Evolutionary conservation across 1,140 invertebrate genomes (phyloP), one percentile per base, ranked within the genome.

Genomic region (Diorhabda carinulata): DNA sequence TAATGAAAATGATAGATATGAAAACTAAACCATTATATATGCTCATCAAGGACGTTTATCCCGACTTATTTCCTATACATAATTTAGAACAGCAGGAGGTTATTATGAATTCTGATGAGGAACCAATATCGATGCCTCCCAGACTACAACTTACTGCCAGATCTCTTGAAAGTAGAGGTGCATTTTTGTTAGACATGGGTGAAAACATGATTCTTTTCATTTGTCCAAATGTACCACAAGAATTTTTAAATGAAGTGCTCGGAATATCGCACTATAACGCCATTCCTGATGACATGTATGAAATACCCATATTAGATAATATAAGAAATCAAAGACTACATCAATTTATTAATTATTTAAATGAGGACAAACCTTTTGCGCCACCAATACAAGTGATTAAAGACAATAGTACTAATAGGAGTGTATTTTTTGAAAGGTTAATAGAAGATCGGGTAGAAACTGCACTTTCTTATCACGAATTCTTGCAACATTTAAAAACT

Each of bases 401-500:
- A 79, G 97, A 99, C 78, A 97, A 97, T 81, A 94, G 94, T 78
- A 91, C 91, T 68, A 86, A 89, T 61, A 87, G 93, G 71, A 86
- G 87, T 57, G 79, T 90, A 68, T 98, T 99, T 82, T 89, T 94
- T 41, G 93, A 97, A 73, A 89, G 90, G 73, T 86, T 99, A 74
- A 87, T 98, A 42, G 97, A 99, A 83, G 98, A 99, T 83, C 86
- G 96, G 78, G 90, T 92, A 72, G 97, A 99, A 82, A 92, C 91
- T 70, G 90, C 94, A 61, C 89, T 97, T 81, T 97, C 95, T 74
- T 99, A 99, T 83, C 95, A 96, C 82, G 98, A 99, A 88, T 99
- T 99, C 84, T 86, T 99, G 79, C 96, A 98, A 83, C 94, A 98
- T 84, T 84, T 99, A 69, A 95, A 96, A 83, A 89, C 88, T 76